Evolutionary conservation across 2,113 vertebrate genomes (phyloP).

Genomic region (Ictidomys tridecemlineatus): DNA sequence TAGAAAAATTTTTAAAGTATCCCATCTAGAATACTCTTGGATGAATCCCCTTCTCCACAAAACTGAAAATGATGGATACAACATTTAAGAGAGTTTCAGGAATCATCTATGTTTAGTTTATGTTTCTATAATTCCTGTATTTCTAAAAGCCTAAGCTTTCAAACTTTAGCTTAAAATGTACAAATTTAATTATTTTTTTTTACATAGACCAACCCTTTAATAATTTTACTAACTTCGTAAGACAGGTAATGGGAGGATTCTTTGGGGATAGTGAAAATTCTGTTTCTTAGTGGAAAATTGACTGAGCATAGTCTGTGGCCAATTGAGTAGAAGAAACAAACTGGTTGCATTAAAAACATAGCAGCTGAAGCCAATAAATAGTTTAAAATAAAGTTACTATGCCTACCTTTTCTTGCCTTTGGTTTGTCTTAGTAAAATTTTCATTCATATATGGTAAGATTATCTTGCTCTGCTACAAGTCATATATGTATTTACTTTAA

Average conservation of each 20-base stretch:
- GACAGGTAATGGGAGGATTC: neutral
- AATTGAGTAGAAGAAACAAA: neutral
- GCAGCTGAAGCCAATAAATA: constrained; percentile 40
- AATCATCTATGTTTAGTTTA: neutral
- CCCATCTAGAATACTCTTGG: neutral
- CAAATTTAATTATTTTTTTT: neutral
- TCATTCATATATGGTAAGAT: constrained; percentile 10
- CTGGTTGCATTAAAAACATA: neutral
- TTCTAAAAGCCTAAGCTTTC: neutral
- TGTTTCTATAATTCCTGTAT: neutral
- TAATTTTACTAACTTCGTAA: constrained; percentile 22
- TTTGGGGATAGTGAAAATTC: neutral
- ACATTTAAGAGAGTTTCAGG: neutral
- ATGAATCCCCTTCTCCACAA: neutral
- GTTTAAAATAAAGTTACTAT: constrained; percentile 38
- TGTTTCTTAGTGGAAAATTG: neutral
- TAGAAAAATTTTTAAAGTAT: neutral
- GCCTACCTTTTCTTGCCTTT: constrained; percentile 11
- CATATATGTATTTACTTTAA: neutral
- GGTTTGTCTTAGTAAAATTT: constrained; percentile 65
- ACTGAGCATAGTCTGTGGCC: neutral
- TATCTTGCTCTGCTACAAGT: constrained; percentile 5
- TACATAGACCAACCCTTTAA: neutral
- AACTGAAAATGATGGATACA: neutral
- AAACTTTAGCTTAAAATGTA: neutral